These are phyloP conservation scores for Blastomussa wellsi DNA, from an alignment of 92 coral and sea anemone species.

Conservation along the genomic window DNA sequence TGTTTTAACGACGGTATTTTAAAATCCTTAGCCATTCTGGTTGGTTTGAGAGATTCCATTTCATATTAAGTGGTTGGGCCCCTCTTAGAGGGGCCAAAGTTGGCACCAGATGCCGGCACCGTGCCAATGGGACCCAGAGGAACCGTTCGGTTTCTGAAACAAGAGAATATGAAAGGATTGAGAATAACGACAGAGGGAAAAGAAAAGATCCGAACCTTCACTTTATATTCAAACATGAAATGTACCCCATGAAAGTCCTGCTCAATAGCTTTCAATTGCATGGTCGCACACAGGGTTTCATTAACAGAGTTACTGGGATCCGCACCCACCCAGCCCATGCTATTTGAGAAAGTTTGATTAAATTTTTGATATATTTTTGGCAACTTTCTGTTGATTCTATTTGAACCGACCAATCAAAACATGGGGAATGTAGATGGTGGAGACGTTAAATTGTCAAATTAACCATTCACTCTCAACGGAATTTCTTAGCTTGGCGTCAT, in stretches of 20 bases:
- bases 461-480: too few relatives aligned
- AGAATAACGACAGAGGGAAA: not conserved
- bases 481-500: too few relatives aligned
- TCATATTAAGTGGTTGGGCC: constrained; percentile 19
- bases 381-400: too few relatives aligned
- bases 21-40: not conserved
- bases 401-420: too few relatives aligned
- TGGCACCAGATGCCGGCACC: constrained; percentile 43
- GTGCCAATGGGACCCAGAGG: constrained; percentile 97
- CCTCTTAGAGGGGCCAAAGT: constrained; percentile 60
- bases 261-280: not conserved
- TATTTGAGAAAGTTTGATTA: too few relatives aligned
- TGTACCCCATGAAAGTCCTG: not conserved
- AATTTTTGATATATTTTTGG: too few relatives aligned
- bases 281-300: not conserved
- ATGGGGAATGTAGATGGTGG: too few relatives aligned
- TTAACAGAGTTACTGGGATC: not conserved
- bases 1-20: not conserved
- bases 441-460: too few relatives aligned
- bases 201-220: not conserved
- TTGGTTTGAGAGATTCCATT: constrained; percentile 10
- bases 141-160: constrained; percentile 84
- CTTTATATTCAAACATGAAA: not conserved
- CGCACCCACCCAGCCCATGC: too few relatives aligned
- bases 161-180: not conserved